phyloP scores from a whole-genome alignment of 1,140 invertebrate species.

The Penaeus japonicus region DNA sequence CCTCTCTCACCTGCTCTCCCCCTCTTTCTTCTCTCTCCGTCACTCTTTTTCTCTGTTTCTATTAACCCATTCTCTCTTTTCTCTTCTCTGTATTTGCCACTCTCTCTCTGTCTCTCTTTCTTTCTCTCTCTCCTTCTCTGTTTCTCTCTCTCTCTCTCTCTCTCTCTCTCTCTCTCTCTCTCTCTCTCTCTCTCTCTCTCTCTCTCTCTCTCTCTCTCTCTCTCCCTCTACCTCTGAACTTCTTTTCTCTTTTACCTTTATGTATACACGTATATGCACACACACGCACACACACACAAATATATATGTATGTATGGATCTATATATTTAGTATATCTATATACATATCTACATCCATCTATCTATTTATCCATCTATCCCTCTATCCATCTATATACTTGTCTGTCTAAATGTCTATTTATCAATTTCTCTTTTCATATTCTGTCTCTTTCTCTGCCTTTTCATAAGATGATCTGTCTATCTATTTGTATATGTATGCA shows the following conservation, averaged over 20 bases:
- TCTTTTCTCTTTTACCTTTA: not conserved
- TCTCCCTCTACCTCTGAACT: not conserved
- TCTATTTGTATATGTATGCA: not conserved
- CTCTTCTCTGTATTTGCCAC: no score
- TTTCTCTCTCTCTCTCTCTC: no score
- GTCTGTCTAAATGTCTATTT: not conserved
- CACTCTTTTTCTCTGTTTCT: not conserved
- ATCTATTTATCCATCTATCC: not conserved
- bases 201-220: constrained; percentile 12
- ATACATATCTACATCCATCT: not conserved
- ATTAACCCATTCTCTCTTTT: no score
- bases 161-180: not conserved
- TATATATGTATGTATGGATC: not conserved
- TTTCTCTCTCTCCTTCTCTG: no score
- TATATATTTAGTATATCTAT: not conserved
- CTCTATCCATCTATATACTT: not conserved
- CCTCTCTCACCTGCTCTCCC: no score
- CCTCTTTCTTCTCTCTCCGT: not conserved
- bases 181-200: not conserved
- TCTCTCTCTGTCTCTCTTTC: constrained; percentile 8
- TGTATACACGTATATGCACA: not conserved
- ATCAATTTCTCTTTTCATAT: not conserved
- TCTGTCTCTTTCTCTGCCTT: no score
- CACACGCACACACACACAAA: not conserved
- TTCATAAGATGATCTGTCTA: no score